phyloP scores from a whole-genome alignment of 1,140 invertebrate genomes.

The Archivesica marissinica region DNA sequence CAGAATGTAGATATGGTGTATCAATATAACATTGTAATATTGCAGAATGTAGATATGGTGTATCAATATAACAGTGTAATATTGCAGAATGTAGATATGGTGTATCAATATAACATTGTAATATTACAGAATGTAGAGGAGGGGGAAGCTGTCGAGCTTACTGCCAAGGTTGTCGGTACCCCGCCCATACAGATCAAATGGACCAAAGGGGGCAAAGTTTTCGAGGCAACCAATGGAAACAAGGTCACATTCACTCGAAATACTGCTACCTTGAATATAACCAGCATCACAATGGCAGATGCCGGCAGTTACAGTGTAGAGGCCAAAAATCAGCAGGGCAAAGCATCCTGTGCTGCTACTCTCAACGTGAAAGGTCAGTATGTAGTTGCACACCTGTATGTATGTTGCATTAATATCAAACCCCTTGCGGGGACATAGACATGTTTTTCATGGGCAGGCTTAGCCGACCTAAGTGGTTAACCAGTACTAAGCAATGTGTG shows the following conservation, averaged over 20 bases:
- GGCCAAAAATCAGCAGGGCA: conserved; percentile 94
- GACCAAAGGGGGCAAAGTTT: conserved; percentile 78
- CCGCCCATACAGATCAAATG: conserved; percentile 80
- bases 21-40: too few species aligned
- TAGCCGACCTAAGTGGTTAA: too few species aligned
- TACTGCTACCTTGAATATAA: conserved; percentile 86
- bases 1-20: too few species aligned
- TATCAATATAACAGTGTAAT: too few species aligned
- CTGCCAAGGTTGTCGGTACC: conserved; percentile 81
- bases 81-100: too few species aligned
- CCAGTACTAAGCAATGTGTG: too few species aligned
- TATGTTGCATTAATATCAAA: too few species aligned
- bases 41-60: too few species aligned
- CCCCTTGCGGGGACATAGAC: too few species aligned
- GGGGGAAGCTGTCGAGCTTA: conserved; percentile 79
- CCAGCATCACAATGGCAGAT: conserved; percentile 97
- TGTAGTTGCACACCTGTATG: too few species aligned
- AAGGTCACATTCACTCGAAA: conserved; percentile 75
- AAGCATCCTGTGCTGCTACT: conserved; percentile 85
- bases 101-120: too few species aligned
- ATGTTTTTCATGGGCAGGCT: too few species aligned
- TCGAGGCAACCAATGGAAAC: conserved; percentile 68
- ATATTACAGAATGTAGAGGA: conserved; percentile 54
- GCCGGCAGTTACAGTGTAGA: conserved; percentile 96
- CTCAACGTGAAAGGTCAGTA: conserved; percentile 80